These are phyloP conservation scores for Pristionchus entomophagus DNA, from an alignment of 2,888 invertebrate species.

Conservation along the genomic window DNA sequence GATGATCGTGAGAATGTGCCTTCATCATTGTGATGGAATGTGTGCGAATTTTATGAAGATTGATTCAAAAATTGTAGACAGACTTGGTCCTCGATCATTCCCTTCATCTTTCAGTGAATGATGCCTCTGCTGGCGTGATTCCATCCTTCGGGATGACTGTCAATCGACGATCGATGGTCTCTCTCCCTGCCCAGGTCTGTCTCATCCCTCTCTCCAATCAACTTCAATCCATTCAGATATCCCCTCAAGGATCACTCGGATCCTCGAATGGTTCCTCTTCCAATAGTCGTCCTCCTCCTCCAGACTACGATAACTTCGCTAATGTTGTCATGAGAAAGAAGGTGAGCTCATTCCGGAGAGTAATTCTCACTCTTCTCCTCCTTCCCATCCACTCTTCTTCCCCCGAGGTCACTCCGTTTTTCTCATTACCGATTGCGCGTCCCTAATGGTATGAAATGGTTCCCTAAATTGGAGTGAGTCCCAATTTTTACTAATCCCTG, in stretches of 20 bases:
- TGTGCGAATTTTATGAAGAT: too few relatives aligned
- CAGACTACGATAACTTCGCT: conserved; percentile 22
- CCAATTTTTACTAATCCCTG: background rate
- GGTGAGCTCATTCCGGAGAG: background rate
- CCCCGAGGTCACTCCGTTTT: conserved; percentile 21
- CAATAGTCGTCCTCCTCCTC: background rate
- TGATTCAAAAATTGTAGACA: too few relatives aligned
- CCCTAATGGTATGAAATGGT: background rate
- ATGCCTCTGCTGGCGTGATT: background rate
- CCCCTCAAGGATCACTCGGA: conserved; percentile 26
- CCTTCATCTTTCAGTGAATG: background rate
- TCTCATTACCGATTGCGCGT: background rate
- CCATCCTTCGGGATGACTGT: background rate
- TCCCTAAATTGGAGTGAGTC: conserved; percentile 10
- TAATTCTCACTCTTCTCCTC: background rate
- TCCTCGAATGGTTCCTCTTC: conserved; percentile 10
- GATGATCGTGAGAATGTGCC: too few relatives aligned
- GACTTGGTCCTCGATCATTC: too few relatives aligned
- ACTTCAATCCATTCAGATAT: background rate
- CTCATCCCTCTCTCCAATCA: background rate
- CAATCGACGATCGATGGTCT: conserved; percentile 12
- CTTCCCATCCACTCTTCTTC: background rate
- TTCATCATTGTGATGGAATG: too few relatives aligned
- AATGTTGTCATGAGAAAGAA: conserved; percentile 25
- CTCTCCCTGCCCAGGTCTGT: background rate